Conservation (phyloP, 2,113 vertebrate species). For the Psilopogon haemacephalus region DNA sequence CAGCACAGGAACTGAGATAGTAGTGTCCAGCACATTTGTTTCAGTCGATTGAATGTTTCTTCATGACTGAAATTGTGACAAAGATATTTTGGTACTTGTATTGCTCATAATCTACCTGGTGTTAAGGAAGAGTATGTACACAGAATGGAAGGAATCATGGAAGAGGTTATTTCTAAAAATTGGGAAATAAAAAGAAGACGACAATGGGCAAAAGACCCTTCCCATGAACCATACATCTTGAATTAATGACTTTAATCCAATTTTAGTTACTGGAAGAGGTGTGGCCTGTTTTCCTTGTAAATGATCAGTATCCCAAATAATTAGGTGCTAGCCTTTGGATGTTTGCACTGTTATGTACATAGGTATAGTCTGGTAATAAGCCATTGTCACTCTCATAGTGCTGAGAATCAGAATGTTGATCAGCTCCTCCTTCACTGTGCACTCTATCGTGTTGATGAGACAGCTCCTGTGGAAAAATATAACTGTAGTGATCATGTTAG, state of each 20-base stretch:
- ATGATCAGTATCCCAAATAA: neutral
- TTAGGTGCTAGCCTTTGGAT: neutral
- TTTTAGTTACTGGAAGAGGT: neutral
- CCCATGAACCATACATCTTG: neutral
- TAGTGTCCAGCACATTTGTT: neutral
- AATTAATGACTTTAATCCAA: neutral
- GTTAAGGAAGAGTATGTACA: neutral
- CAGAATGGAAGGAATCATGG: neutral
- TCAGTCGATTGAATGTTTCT: neutral
- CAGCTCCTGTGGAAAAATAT: neutral
- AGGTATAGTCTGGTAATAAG: neutral
- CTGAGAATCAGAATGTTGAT: neutral
- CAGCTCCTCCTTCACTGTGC: neutral
- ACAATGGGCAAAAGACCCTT: neutral
- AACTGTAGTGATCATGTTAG: neutral
- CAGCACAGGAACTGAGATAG: neutral
- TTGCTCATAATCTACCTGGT: neutral
- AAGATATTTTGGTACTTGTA: neutral
- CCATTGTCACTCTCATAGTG: neutral
- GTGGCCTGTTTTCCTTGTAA: neutral
- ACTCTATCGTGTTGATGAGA: neutral
- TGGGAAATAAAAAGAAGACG: neutral
- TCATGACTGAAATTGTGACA: neutral
- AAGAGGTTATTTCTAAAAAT: neutral
- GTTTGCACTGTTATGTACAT: neutral